Conservation (phyloP, 2,888 invertebrate genomes). For the Philereme transversata region DNA sequence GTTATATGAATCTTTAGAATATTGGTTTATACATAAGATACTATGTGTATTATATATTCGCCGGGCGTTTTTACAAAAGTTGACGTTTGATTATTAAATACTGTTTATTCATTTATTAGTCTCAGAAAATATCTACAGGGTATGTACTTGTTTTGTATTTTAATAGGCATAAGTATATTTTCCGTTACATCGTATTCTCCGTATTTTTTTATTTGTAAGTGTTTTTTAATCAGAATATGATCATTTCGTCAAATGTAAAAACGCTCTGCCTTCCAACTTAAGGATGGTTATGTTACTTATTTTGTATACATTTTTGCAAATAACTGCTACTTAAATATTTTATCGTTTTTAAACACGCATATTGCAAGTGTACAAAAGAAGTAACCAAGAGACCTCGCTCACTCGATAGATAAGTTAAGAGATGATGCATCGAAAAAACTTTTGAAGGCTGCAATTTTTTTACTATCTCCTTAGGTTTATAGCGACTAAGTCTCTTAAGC, state of each 20-base stretch:
- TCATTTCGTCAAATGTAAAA: conserved; percentile 6
- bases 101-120: no score
- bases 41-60: conserved; percentile 7
- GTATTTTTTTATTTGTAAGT: background rate
- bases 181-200: no score
- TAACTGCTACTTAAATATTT: background rate
- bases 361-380: conserved; percentile 10
- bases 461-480: no score
- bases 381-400: conserved; percentile 10
- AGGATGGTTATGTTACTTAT: conserved; percentile 17
- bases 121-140: no score
- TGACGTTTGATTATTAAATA: background rate
- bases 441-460: no score
- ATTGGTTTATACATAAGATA: conserved; percentile 52
- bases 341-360: conserved; percentile 1
- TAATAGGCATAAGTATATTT: no score
- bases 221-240: no score
- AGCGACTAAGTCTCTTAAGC: no score
- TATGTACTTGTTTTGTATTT: no score
- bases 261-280: background rate
- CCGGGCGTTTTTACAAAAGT: conserved; percentile 6
- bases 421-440: no score
- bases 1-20: conserved; percentile 59
- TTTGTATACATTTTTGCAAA: conserved; percentile 41
- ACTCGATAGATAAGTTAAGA: conserved; percentile 2